phyloP scores from a whole-genome alignment of 2,888 invertebrate genomes.

The Drosophila nigritarsus region DNA sequence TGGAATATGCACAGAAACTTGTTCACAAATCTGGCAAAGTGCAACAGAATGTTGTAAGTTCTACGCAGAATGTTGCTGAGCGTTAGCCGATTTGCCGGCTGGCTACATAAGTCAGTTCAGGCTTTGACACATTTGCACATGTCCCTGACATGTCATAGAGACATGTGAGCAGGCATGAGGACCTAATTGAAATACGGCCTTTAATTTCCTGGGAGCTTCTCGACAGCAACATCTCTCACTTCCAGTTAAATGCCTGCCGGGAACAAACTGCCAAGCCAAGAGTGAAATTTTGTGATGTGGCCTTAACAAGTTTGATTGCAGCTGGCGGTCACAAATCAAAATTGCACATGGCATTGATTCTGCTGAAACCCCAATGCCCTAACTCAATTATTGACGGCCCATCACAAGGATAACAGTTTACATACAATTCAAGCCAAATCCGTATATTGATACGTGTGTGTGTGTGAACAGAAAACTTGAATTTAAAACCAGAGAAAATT shows the following conservation, averaged over 20 bases:
- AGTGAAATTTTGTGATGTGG: slow-evolving; percentile 10
- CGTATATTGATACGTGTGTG: background rate
- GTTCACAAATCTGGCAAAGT: slow-evolving; percentile 52
- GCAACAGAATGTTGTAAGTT: slow-evolving; percentile 32
- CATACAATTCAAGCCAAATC: slow-evolving; percentile 29
- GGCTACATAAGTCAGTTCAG: slow-evolving; percentile 25
- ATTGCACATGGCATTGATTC: slow-evolving; percentile 30
- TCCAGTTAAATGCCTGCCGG: slow-evolving; percentile 29
- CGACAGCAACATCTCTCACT: slow-evolving; percentile 26
- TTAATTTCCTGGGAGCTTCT: slow-evolving; percentile 47
- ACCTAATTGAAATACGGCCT: slow-evolving; percentile 55
- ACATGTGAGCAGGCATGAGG: background rate
- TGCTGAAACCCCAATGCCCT: slow-evolving; percentile 18
- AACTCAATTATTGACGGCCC: slow-evolving; percentile 23
- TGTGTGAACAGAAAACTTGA: background rate
- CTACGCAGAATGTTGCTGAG: background rate
- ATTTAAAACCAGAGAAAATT: slow-evolving; percentile 16
- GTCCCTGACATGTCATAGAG: slow-evolving; percentile 30
- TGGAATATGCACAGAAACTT: slow-evolving; percentile 6
- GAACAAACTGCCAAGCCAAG: slow-evolving; percentile 8
- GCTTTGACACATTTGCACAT: slow-evolving; percentile 3
- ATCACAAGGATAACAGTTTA: slow-evolving; percentile 13
- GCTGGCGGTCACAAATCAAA: slow-evolving; percentile 37
- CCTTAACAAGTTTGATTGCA: slow-evolving; percentile 27
- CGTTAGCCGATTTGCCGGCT: background rate